These are phyloP conservation scores for Tachina fera DNA, from an alignment of 2,888 invertebrate genomes.

Conservation along the genomic window DNA sequence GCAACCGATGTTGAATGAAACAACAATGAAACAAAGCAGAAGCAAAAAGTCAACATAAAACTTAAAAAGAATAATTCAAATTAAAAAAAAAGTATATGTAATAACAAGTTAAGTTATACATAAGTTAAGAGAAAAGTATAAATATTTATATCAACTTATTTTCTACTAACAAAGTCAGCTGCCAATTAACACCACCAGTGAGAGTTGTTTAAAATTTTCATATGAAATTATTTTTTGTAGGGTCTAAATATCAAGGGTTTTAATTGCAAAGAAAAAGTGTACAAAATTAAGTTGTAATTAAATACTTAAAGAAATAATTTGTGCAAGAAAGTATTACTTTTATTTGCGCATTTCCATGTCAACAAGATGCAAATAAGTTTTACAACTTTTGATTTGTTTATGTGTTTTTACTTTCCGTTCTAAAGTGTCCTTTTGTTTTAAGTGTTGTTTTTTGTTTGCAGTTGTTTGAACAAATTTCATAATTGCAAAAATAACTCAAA, in stretches of 20 bases:
- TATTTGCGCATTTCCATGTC: slow-evolving; percentile 10
- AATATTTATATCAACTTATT: slow-evolving; percentile 6
- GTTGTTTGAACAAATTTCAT: slow-evolving; percentile 20
- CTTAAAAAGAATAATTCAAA: slow-evolving; percentile 20
- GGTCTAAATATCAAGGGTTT: background rate
- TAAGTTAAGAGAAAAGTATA: slow-evolving; percentile 33
- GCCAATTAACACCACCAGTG: slow-evolving; percentile 36
- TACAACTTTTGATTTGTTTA: slow-evolving; percentile 13
- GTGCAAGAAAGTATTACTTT: background rate
- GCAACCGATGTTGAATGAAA: slow-evolving; percentile 21
- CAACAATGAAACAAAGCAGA: slow-evolving; percentile 16
- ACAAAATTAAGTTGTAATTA: slow-evolving; percentile 33
- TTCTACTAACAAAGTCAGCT: slow-evolving; percentile 39
- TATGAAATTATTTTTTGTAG: background rate
- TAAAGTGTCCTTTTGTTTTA: slow-evolving; percentile 30
- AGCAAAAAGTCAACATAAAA: slow-evolving; percentile 10
- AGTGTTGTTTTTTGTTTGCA: slow-evolving; percentile 11
- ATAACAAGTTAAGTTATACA: slow-evolving; percentile 40
- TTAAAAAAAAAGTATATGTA: slow-evolving; percentile 8
- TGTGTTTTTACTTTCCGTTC: slow-evolving; percentile 12
- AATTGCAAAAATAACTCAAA: slow-evolving; percentile 24
- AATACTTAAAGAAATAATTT: slow-evolving; percentile 27
- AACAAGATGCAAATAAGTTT: slow-evolving; percentile 18
- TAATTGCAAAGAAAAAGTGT: slow-evolving; percentile 5
- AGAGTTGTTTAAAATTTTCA: background rate